Base-by-base conservation (phyloP, 23 tunicate genomes). In the Halocynthia roretzi region DNA sequence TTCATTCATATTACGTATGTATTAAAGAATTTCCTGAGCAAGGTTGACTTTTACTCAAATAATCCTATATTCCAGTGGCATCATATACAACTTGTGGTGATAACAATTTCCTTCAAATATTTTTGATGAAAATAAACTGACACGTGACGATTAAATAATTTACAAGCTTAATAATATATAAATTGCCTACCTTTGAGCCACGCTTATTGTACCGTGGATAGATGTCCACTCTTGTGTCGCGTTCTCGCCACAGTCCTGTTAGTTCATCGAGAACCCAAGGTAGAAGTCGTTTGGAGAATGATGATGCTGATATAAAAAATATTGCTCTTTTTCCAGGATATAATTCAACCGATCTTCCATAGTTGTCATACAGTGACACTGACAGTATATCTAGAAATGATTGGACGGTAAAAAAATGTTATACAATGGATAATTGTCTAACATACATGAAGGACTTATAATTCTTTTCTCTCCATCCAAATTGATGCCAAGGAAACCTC, bases 211-310 rank as follows among this genome's bases (percentile, higher is more conserved):
- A 67, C 8, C 56, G 40, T 12, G 92, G 93, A 50, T 22, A 66
- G 6, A 92, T 75, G 7, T 71, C 76, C 21, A 92, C 61, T 61
- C 78, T 51, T 17, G 90, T 83, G 55, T 70, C 61, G 52, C 66
- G 48, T 70, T 92, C 98, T 22, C 98, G 69, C 98, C 98, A 92
- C 50, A 72, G 70, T 6, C 98, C 98, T 8, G 98, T 92, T 7
- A 92, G 58, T 4, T 82, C 98, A 52, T 92, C 98, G 78, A 92
- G 68, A 10, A 68, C 67, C 98, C 98, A 92, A 57, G 88, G 80
- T 52, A 83, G 69, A 54, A 85, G 56, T 60, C 89, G 80, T 75
- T 76, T 53, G 8, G 76, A 68, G 52, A 92, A 70, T 0, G 84
- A 80, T 31, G 20, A 10, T 8, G 84, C 54, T n/a, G 72, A 67